These are phyloP conservation scores for Mormyrops attenuatus DNA, from an alignment of 2,797 vertebrate species.

Conservation along the genomic window DNA sequence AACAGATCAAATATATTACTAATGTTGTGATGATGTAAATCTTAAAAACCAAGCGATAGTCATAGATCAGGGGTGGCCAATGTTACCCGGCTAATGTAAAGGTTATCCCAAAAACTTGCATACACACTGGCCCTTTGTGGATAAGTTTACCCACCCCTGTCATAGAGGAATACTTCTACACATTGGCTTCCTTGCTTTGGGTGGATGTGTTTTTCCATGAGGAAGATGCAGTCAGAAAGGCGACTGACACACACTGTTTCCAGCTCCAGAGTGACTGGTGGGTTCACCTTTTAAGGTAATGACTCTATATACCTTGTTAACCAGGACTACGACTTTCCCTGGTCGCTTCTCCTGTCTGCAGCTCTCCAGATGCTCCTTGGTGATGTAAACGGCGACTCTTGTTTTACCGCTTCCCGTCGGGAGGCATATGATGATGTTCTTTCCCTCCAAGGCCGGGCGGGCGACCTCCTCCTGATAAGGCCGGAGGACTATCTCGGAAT, in stretches of 20 bases:
- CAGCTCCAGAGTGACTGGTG: background rate
- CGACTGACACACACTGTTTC: background rate
- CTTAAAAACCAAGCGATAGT: background rate
- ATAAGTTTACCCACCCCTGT: background rate
- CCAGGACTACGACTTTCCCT: slow-evolving; percentile 86
- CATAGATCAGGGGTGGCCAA: background rate
- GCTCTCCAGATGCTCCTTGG: slow-evolving; percentile 81
- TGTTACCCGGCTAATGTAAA: background rate
- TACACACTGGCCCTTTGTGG: background rate
- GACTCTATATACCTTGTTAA: slow-evolving; percentile 79
- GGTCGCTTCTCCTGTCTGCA: slow-evolving; percentile 52
- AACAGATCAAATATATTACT: background rate
- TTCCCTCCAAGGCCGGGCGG: slow-evolving; percentile 77
- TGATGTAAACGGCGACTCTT: slow-evolving; percentile 86
- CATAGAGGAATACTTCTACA: background rate
- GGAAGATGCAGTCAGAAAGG: background rate
- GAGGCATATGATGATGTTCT: slow-evolving; percentile 91
- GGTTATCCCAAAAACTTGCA: background rate
- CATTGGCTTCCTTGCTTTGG: background rate
- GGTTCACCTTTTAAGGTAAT: background rate
- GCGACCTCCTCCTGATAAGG: slow-evolving; percentile 91
- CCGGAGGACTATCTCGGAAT: slow-evolving; percentile 68
- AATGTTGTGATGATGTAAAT: background rate
- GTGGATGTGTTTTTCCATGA: background rate
- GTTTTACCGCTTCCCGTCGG: slow-evolving; percentile 97